Evolutionary conservation across 1,140 invertebrate species (phyloP), one percentile per base, ranked within the genome.

Genomic region (Oncopeltus fasciatus): DNA sequence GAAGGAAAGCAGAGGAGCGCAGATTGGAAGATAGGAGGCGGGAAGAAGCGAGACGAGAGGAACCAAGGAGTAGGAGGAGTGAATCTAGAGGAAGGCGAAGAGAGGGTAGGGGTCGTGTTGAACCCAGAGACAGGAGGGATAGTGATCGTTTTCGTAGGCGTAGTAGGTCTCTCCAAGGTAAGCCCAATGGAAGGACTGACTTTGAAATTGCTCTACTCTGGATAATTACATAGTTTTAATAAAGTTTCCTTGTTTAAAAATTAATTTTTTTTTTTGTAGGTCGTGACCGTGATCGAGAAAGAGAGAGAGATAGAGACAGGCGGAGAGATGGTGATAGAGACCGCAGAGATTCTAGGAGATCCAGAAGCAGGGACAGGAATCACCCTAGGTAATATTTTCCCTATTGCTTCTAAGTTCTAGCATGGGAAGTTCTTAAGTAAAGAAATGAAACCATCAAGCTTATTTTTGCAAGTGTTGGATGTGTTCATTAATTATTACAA

Each of bases 311-410:
- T 62, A 65, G 68, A 57, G 73, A 73, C 24, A 67, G 71, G 53
- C 69, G 70, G 68, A 46, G 59, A n/a, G 31, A 44, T 47, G 26
- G 27, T 20, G 57, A 59, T 33, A 69, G 72, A n/a, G 75, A 76
- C 24, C 71, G 74, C 65, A 72, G 72, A 64, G 72, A 77, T 62
- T 63, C 70, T 20, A 63, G 58, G 28, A 68, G 64, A 57, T 67
- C 67, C 44, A 66, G 69, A 60, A 61, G 68, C 60, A 65, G 65
- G 62, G 70, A 67, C 21, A 63, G 65, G 60, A 65, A 68, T 61
- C 56, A 64, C 26, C 43, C 61, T 24, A 67, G 67, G 47, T 66
- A 62, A 8, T 16, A 38, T 38, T 9, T n/a, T n/a, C n/a, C n/a
- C n/a, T n/a, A n/a, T n/a, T n/a, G n/a, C n/a, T n/a, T n/a, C n/a